A percentile compares a stretch with the other conserved stretches of the same genome.
phyloP scores from a whole-genome alignment of 2,113 vertebrate species.

The Carettochelys insculpta region DNA sequence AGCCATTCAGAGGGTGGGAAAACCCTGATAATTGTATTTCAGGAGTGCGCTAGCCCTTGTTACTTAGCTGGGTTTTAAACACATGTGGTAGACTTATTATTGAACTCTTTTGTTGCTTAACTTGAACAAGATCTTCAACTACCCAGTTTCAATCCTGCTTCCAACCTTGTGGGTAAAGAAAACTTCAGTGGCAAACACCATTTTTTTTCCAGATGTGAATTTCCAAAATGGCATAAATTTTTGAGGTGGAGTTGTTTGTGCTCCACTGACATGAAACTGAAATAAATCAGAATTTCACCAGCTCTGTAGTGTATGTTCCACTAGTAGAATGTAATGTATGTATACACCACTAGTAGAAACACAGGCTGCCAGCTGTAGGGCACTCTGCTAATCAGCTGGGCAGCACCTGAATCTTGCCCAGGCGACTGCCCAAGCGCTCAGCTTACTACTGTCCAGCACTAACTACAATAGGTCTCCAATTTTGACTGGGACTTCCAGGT shows the following conservation, averaged over 20 bases:
- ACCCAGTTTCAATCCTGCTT: background rate
- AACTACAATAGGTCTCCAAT: background rate
- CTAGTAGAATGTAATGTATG: no score
- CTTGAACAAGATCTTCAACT: background rate
- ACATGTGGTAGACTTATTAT: rapidly evolving
- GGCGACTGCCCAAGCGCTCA: no score
- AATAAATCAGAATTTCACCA: background rate
- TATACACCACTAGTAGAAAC: no score
- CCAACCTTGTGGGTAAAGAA: rapidly evolving
- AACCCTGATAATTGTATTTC: background rate
- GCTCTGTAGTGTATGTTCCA: background rate
- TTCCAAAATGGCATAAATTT: no score
- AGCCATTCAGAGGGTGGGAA: background rate
- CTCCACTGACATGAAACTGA: rapidly evolving
- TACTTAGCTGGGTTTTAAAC: background rate
- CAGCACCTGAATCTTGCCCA: no score
- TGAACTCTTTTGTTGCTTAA: rapidly evolving
- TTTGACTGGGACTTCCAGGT: background rate
- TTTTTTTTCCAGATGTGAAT: no score
- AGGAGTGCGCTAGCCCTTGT: background rate
- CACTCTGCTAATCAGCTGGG: no score
- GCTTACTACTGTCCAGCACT: background rate
- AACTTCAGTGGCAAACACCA: background rate
- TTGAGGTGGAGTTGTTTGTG: no score
- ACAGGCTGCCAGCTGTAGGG: no score